Evolutionary conservation across 2,797 vertebrate genomes (phyloP).

Genomic region (Malacoctenus gilli): DNA sequence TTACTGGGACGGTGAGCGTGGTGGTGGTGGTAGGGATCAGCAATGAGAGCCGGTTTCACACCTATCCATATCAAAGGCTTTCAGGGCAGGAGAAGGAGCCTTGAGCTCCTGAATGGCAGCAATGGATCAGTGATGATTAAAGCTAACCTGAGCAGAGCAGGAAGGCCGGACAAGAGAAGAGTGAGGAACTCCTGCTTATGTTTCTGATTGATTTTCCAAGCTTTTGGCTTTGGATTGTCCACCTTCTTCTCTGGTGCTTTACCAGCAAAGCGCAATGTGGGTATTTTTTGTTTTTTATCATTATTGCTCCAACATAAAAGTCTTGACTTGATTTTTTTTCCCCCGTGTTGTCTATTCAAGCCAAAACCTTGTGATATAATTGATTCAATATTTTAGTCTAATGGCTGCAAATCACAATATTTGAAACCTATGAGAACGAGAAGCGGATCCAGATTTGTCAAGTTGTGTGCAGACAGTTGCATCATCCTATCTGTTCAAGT

Average conservation of each 20-base stretch:
- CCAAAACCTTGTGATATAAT: too few relatives aligned
- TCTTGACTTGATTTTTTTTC: too few relatives aligned
- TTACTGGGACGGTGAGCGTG: conserved; percentile 62
- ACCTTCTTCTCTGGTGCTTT: conserved; percentile 37
- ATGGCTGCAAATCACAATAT: too few relatives aligned
- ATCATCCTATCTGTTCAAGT: too few relatives aligned
- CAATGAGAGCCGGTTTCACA: conserved; percentile 66
- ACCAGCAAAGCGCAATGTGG: conserved; percentile 10
- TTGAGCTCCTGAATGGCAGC: conserved; percentile 64
- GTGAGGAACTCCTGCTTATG: conserved; percentile 50
- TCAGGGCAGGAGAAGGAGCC: conserved; percentile 56
- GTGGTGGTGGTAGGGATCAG: conserved; percentile 64
- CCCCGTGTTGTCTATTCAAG: too few relatives aligned
- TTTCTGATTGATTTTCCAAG: conserved; percentile 65
- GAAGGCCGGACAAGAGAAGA: conserved; percentile 53
- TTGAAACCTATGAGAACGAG: too few relatives aligned
- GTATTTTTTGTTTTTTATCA: too few relatives aligned
- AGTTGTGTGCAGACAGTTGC: too few relatives aligned
- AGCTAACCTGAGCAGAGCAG: conserved; percentile 71
- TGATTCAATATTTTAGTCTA: too few relatives aligned
- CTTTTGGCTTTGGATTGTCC: conserved; percentile 51
- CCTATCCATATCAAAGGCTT: conserved; percentile 78
- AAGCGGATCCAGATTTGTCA: too few relatives aligned
- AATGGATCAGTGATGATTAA: conserved; percentile 76
- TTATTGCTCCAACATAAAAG: too few relatives aligned